phyloP scores from a whole-genome alignment of 1,140 invertebrate species.

The Atta cephalotes region DNA sequence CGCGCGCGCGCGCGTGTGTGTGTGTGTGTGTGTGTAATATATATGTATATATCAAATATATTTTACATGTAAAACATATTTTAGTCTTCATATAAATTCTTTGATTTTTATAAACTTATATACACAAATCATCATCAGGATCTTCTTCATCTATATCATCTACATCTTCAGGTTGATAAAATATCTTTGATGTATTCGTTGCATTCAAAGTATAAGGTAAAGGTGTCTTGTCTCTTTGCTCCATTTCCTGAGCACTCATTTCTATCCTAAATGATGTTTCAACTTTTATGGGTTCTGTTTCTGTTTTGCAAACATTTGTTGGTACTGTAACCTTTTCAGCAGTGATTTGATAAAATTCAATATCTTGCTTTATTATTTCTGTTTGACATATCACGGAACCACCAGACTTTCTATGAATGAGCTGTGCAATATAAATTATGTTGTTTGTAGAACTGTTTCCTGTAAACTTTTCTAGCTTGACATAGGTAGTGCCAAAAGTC shows the following conservation, averaged over 20 bases:
- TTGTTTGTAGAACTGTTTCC: conserved; percentile 63
- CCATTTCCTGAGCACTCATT: conserved; percentile 81
- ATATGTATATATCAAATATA: too few species aligned
- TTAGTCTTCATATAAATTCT: background rate
- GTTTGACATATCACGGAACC: conserved; percentile 76
- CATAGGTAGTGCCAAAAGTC: conserved; percentile 81
- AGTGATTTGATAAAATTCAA: conserved; percentile 72
- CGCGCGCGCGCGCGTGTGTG: too few species aligned
- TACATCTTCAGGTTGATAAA: conserved; percentile 86
- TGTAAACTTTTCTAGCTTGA: conserved; percentile 75
- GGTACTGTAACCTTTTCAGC: conserved; percentile 47
- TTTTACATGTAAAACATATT: background rate
- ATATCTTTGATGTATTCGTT: conserved; percentile 83
- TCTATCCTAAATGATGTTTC: conserved; percentile 82
- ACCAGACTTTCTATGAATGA: conserved; percentile 76
- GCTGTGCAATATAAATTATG: conserved; percentile 75
- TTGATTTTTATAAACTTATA: conserved; percentile 71
- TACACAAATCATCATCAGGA: conserved; percentile 86
- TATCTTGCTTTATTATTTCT: conserved; percentile 78
- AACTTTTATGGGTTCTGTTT: conserved; percentile 58
- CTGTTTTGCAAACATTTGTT: background rate
- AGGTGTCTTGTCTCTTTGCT: conserved; percentile 79
- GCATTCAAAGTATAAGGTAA: conserved; percentile 79
- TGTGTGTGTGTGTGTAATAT: too few species aligned
- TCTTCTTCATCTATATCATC: conserved; percentile 88